phyloP scores from a whole-genome alignment of 2,888 invertebrate species.

The Cosmopolites sordidus region DNA sequence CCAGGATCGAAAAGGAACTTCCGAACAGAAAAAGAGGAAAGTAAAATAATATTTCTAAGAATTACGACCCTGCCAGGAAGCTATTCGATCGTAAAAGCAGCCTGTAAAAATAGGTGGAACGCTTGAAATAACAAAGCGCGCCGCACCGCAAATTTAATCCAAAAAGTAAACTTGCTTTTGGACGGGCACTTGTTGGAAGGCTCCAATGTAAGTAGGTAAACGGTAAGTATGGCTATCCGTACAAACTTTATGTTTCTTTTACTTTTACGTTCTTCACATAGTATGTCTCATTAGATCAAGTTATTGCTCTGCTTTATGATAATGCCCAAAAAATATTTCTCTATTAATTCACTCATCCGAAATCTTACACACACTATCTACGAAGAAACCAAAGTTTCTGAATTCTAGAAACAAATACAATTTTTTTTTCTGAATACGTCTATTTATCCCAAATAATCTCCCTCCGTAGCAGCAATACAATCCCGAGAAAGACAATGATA shows the following conservation, averaged over 20 bases:
- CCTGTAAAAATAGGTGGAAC: constrained; percentile 24
- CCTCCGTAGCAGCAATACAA: no score
- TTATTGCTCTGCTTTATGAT: no score
- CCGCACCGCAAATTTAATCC: constrained; percentile 21
- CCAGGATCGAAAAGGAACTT: background rate
- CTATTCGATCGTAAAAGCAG: constrained; percentile 18
- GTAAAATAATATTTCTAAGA: constrained; percentile 13
- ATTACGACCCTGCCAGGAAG: constrained; percentile 9
- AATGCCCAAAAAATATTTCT: no score
- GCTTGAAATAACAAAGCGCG: constrained; percentile 24
- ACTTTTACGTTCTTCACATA: background rate
- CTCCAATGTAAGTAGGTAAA: constrained; percentile 12
- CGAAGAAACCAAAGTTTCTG: no score
- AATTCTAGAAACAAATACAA: no score
- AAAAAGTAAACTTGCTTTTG: constrained; percentile 25
- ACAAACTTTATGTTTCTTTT: constrained; percentile 13
- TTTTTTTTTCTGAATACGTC: no score
- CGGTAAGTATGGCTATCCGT: background rate
- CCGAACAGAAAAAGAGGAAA: background rate
- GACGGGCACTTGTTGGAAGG: constrained; percentile 9
- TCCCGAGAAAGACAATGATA: no score
- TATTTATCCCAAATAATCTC: no score
- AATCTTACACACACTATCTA: no score
- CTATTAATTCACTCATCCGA: no score
- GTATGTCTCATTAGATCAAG: background rate